Evolutionary conservation across 30 jellyfish, hydroid and myxozoan species (phyloP).

Genomic region (Turritopsis dohrnii): DNA sequence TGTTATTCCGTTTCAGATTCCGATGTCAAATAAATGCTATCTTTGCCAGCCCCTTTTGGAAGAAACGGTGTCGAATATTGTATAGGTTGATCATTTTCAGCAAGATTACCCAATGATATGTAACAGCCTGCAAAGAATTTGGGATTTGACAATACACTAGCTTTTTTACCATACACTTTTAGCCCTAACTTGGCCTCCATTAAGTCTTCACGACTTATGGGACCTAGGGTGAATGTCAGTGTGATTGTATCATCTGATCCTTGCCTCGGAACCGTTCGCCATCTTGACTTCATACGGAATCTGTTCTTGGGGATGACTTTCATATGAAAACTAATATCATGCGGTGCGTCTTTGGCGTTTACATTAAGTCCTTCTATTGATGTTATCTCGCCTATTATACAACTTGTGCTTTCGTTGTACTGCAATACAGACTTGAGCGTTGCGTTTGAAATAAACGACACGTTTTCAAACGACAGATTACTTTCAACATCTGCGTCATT

Average conservation of each 20-base stretch:
- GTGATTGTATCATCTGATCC: background rate
- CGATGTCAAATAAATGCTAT: background rate
- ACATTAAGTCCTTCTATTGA: background rate
- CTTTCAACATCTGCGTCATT: background rate
- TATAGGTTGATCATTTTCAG: background rate
- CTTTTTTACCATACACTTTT: background rate
- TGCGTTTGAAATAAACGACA: background rate
- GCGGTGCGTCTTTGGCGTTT: background rate
- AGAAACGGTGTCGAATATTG: background rate
- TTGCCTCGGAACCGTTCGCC: background rate
- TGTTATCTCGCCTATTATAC: background rate
- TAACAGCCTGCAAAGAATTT: background rate
- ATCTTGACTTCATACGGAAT: background rate
- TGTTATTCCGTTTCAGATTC: background rate
- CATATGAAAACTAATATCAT: background rate
- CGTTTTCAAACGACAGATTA: background rate
- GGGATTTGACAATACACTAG: background rate
- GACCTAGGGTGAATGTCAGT: slow-evolving; percentile 6
- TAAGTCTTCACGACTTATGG: background rate
- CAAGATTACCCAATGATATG: background rate
- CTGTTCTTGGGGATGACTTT: background rate
- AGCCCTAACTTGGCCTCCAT: background rate
- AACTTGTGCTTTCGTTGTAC: background rate
- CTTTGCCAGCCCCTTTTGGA: background rate
- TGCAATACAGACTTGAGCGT: background rate